Base-by-base conservation (phyloP, 2,888 invertebrate genomes). In the Brenthis hecate region DNA sequence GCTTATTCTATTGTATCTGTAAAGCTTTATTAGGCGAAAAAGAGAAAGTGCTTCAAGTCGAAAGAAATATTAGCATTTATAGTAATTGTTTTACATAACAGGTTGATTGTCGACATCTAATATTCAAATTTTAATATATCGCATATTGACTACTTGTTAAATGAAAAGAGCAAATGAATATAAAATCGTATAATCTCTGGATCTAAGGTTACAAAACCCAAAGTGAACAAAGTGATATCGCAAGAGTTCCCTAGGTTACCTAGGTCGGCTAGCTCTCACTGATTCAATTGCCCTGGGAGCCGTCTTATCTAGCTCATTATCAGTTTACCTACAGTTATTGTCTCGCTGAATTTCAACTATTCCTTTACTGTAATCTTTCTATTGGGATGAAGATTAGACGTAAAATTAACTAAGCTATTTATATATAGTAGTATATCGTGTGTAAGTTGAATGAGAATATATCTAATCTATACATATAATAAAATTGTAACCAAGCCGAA, bases 231-330 rank as follows among this genome's bases (percentile, higher is more conserved):
- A 55, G 48, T 57, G 36, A 53, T 66, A 65, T 57, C 19, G 69
- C 48, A 57, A 54, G 43, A 60, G 62, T 66, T 57, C 51, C 65
- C 70, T 60, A 56, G 60, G 48, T 54, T 36, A 57, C 65, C 56
- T 56, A 61, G 64, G 66, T 68, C 70, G 60, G 56, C 58, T 16
- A 64, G 73, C 74, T 77, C 75, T 67, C 74, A 75, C 73, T 71
- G 67, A 68, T 71, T 67, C 64, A 72, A 72, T 62, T 51, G 66
- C 70, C 76, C 75, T 84, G 82, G 76, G 84, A 80, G 79, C 77
- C 43, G 53, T 23, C 69, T 69, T 81, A 81, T 82, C 81, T 73
- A 36, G 13, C 75, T 77, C 80, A 80, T 76, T 80, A 81, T 83
- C 82, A 36, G 36, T 6, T 36, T 36, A 73, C 74, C 57, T 70